phyloP scores from a whole-genome alignment of 2,113 vertebrate genomes.

The Recurvirostra avosetta region DNA sequence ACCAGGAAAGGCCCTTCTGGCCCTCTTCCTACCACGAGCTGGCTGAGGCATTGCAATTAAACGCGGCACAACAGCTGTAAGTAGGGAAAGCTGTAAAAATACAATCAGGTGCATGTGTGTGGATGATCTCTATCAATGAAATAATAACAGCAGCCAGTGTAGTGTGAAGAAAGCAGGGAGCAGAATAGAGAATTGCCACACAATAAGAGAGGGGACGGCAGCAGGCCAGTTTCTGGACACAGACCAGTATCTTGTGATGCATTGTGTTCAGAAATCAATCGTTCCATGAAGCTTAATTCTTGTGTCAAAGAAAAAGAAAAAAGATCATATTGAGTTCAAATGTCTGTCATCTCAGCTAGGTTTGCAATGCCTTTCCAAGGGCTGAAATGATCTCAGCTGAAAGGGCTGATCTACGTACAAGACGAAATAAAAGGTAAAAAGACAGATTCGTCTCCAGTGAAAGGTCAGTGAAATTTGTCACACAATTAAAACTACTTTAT shows the following conservation, averaged over 20 bases:
- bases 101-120: background rate
- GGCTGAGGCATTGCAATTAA: background rate
- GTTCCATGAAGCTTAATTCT: conserved; percentile 2
- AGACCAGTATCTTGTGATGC: background rate
- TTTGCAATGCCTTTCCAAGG: conserved; percentile 2
- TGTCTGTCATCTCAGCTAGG: background rate
- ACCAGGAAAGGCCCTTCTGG: background rate
- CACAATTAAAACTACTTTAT: background rate
- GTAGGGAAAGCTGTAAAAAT: conserved; percentile 12
- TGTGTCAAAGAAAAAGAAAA: background rate
- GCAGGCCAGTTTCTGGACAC: conserved; percentile 20
- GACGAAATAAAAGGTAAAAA: conserved; percentile 27
- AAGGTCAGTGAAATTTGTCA: conserved; percentile 21
- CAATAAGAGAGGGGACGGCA: background rate
- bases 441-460: background rate
- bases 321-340: conserved; percentile 20
- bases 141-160: background rate
- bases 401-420: background rate
- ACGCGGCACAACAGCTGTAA: background rate
- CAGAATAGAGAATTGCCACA: background rate
- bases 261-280: conserved; percentile 22
- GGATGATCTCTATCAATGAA: background rate
- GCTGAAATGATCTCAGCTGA: background rate
- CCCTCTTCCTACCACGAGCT: background rate
- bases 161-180: background rate